Evolutionary conservation across 1,140 invertebrate species (phyloP), one percentile per base, ranked within the genome.

Genomic region (Cylas formicarius): DNA sequence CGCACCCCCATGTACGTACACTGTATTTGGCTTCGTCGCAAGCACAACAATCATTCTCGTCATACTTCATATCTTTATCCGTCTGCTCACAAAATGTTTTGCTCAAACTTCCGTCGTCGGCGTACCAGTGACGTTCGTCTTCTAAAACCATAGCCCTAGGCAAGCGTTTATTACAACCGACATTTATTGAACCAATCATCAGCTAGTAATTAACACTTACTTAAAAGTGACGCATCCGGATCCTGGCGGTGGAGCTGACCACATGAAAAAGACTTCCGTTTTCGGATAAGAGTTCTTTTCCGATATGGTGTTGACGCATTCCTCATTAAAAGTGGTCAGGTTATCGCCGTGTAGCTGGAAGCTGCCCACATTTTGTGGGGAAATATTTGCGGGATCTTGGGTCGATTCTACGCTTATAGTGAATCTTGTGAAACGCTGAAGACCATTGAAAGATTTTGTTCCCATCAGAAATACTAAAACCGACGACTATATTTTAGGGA

Each of bases 1-100:
- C n/a, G n/a, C n/a, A n/a, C n/a, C n/a, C n/a, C n/a, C n/a, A 1
- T 16, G 2, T 9, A 35, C 48, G 71, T 61, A 90, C 86, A 63
- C 77, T 84, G 58, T 91, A 93, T 65, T 90, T 90, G 26, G 88
- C 88, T 58, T 91, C 86, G 61, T 94, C 89, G 62, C 90, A 94
- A 29, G 90, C 86, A 63, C 90, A 93, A 63, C 91, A 95, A 28
- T 68, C 71, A 13, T 72, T 64, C 28, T 79, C 73, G 10, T 75
- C 64, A 34, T 45, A 59, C 51, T 59, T 56, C 17, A 70, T 69
- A 44, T 72, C 63, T 19, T 71, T 68, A 29, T 71, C 68, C 16
- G 72, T 80, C 63, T 80, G 76, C 62, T 93, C 88, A 63, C 93
- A 97, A 23, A 97, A 73, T 32, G 81, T 80, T 57, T 78, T 78